A percentile compares a stretch with the other conserved stretches of the same genome.
phyloP scores from a whole-genome alignment of 2,888 invertebrate species.

The Scaptomyza flava region DNA sequence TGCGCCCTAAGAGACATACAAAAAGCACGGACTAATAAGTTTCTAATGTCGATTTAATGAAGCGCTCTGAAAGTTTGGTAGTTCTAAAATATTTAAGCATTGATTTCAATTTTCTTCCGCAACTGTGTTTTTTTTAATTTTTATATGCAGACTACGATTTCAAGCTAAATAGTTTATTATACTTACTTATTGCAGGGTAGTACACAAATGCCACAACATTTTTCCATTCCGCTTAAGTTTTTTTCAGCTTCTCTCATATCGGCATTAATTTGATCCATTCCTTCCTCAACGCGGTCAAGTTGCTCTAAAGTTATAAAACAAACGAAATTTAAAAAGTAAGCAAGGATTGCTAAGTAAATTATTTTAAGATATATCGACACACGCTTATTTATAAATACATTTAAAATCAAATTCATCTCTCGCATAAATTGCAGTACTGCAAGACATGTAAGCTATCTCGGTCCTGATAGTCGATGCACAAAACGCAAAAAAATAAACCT shows the following conservation, averaged over 20 bases:
- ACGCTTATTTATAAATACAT: not conserved
- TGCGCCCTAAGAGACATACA: too few relatives aligned
- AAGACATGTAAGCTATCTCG: too few relatives aligned
- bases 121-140: not conserved
- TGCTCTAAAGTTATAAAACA: constrained; percentile 88
- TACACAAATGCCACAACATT: constrained; percentile 99
- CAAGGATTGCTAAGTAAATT: not conserved
- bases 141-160: too few relatives aligned
- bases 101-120: too few relatives aligned
- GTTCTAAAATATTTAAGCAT: too few relatives aligned
- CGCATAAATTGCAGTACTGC: too few relatives aligned
- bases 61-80: too few relatives aligned
- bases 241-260: constrained; percentile 99
- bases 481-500: too few relatives aligned
- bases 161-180: not conserved
- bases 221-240: constrained; percentile 99
- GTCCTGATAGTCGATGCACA: too few relatives aligned
- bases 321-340: not conserved
- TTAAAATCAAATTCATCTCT: too few relatives aligned
- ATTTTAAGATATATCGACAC: not conserved
- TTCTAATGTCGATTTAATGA: too few relatives aligned
- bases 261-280: constrained; percentile 99
- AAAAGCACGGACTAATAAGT: too few relatives aligned
- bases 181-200: constrained; percentile 98
- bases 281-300: constrained; percentile 99